Percentiles rank a stretch among this genome's conserved stretches.
Conservation (phyloP, 2,888 invertebrate species). For the Eupithecia abbreviata region DNA sequence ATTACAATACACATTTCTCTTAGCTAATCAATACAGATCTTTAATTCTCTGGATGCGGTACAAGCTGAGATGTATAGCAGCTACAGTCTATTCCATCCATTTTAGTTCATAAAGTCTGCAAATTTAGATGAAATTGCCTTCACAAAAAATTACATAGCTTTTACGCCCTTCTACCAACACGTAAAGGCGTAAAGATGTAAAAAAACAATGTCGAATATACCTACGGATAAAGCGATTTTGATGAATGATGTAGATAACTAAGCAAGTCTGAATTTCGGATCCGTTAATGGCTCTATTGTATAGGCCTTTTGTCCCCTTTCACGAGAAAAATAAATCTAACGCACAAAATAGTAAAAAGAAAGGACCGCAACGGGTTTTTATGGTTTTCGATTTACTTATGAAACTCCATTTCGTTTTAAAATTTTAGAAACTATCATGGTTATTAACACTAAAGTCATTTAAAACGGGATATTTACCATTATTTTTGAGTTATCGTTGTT, state of each 20-base stretch:
- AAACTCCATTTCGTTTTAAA: background rate
- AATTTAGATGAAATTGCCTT: conserved; percentile 1
- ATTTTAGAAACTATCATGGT: no score
- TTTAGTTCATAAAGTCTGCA: background rate
- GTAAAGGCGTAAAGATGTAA: background rate
- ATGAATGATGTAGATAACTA: background rate
- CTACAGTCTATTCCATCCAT: background rate
- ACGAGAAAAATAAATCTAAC: background rate
- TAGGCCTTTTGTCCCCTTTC: background rate
- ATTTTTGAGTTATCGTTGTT: no score
- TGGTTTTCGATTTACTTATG: background rate
- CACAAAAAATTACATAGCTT: background rate
- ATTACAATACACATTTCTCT: conserved; percentile 59
- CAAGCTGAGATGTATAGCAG: background rate
- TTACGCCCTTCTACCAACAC: background rate
- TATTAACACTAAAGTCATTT: no score
- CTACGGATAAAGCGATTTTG: background rate
- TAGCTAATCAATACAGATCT: conserved; percentile 35
- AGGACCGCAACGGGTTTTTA: background rate
- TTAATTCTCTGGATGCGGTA: conserved; percentile 25
- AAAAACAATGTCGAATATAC: background rate
- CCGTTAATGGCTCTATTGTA: background rate
- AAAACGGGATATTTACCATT: no score
- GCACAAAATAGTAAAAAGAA: background rate
- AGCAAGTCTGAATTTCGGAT: background rate